Conservation (phyloP, 2,888 invertebrate species). For the Crocallis elinguaria region DNA sequence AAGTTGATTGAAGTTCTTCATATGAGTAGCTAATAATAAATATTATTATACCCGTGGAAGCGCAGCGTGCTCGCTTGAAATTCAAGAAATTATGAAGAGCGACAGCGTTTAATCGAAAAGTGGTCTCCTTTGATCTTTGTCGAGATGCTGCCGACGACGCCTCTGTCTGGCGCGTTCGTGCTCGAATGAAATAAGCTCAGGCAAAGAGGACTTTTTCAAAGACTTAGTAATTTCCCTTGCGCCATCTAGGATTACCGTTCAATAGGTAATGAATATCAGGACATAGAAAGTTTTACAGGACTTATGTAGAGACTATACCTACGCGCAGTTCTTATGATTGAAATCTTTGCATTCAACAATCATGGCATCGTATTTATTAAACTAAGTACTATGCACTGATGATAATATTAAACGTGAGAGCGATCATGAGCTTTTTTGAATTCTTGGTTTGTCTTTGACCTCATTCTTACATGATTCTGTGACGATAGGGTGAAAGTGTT, state of each 20-base stretch:
- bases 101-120: constrained; percentile 59
- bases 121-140: constrained; percentile 59
- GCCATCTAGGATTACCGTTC: constrained; percentile 39
- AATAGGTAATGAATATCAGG: constrained; percentile 31
- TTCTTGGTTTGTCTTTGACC: too few relatives aligned
- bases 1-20: too few relatives aligned
- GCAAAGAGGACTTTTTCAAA: constrained; percentile 43
- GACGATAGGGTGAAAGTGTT: too few relatives aligned
- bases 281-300: constrained; percentile 8
- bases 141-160: constrained; percentile 47
- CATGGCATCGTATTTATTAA: too few relatives aligned
- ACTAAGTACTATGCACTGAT: too few relatives aligned
- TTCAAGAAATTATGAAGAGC: constrained; percentile 55
- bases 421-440: too few relatives aligned
- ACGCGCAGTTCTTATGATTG: background rate
- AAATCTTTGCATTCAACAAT: too few relatives aligned
- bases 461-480: too few relatives aligned
- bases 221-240: constrained; percentile 44
- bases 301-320: background rate
- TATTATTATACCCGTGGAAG: constrained; percentile 38
- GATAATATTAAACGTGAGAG: too few relatives aligned
- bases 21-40: too few relatives aligned
- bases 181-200: constrained; percentile 52
- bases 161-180: constrained; percentile 48
- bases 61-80: constrained; percentile 45